These are phyloP conservation scores for Petrocephalus schoutedeni DNA, from an alignment of 2,797 vertebrate species.

Conservation along the genomic window DNA sequence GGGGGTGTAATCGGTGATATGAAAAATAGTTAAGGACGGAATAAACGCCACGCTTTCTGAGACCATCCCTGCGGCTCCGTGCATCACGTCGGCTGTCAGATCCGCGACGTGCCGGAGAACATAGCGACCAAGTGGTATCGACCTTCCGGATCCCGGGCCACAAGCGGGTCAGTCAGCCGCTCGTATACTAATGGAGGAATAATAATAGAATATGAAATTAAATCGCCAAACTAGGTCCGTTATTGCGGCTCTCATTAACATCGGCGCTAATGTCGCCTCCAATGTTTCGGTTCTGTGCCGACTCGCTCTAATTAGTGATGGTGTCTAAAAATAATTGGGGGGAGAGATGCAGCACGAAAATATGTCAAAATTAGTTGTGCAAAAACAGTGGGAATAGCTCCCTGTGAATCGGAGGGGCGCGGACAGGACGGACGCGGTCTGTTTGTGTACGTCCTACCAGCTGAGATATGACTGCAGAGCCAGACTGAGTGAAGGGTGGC, in stretches of 20 bases:
- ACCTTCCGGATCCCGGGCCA: constrained; percentile 5
- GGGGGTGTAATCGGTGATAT: constrained; percentile 37
- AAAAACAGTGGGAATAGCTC: constrained; percentile 7
- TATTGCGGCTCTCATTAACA: constrained; percentile 66
- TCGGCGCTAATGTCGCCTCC: constrained; percentile 62
- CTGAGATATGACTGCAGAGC: neutral
- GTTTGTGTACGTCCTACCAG: neutral
- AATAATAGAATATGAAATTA: constrained; percentile 61
- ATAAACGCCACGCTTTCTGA: constrained; percentile 28
- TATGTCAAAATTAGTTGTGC: constrained; percentile 15
- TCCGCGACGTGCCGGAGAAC: neutral
- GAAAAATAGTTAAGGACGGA: constrained; percentile 42
- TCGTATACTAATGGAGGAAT: constrained; percentile 62
- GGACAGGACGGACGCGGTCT: neutral
- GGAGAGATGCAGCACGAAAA: neutral
- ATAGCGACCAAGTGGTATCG: constrained; percentile 8
- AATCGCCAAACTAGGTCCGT: constrained; percentile 50
- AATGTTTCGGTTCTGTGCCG: constrained; percentile 66
- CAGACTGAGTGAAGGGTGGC: neutral
- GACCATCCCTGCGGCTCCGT: constrained; percentile 42
- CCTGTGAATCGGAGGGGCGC: neutral
- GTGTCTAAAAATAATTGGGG: constrained; percentile 64
- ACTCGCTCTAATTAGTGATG: constrained; percentile 68
- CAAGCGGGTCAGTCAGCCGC: constrained; percentile 54
- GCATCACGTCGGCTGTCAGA: constrained; percentile 30